phyloP scores from a whole-genome alignment of 2,888 invertebrate genomes.

The Rugalucina vietnamica region DNA sequence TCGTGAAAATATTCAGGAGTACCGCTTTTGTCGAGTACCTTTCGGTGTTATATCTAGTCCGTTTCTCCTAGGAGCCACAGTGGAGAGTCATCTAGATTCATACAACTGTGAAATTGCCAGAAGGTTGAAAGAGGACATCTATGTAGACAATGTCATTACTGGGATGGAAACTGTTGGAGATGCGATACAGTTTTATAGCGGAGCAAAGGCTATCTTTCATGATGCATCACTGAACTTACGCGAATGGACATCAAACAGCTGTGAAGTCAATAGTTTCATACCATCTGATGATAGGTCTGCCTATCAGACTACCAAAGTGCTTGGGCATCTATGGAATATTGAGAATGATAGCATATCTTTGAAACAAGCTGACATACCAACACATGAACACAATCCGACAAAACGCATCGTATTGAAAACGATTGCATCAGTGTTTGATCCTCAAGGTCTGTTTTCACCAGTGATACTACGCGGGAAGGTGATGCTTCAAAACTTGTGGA shows the following conservation, averaged over 20 bases:
- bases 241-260: slow-evolving; percentile 27
- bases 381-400: not conserved
- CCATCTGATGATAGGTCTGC: not conserved
- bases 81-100: slow-evolving; percentile 3
- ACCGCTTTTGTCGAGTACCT: slow-evolving; percentile 17
- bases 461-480: slow-evolving; percentile 9
- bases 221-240: slow-evolving; percentile 27
- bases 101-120: not conserved
- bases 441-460: slow-evolving; percentile 13
- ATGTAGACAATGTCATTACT: slow-evolving; percentile 17
- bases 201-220: slow-evolving; percentile 4
- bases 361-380: not conserved
- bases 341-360: slow-evolving; percentile 7
- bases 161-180: not conserved
- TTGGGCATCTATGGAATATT: slow-evolving; percentile 30
- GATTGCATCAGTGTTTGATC: slow-evolving; percentile 19
- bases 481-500: slow-evolving; percentile 10
- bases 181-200: too few species aligned
- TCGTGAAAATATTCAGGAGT: slow-evolving; percentile 11
- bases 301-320: not conserved
- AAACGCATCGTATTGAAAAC: slow-evolving; percentile 13
- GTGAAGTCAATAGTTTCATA: slow-evolving; percentile 1
- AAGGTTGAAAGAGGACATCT: slow-evolving; percentile 21
- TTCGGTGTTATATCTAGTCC: slow-evolving; percentile 23
- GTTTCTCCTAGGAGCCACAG: slow-evolving; percentile 18